Base-by-base conservation (phyloP, 2,888 invertebrate genomes). In the Ditula angustiorana region DNA sequence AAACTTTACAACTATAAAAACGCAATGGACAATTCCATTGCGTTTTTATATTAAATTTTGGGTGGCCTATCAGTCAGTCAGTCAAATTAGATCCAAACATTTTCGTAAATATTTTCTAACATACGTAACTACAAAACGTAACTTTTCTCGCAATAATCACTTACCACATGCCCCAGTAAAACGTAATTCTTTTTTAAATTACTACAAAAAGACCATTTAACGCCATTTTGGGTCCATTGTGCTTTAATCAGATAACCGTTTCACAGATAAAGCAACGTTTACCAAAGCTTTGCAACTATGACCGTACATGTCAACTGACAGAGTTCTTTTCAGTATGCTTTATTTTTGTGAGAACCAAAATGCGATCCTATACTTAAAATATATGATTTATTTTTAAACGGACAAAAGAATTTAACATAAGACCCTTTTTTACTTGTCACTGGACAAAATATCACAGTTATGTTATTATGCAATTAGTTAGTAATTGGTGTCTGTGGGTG, bases 401-500 rank as follows among this genome's bases (percentile, higher is more conserved):
- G 30, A 1, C 8, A 41, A 41, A 41, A 13, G 7, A 47, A 46
- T 23, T 24, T 49, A 21, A 26, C 26, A 7, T 49, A n/a, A n/a
- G 23, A 0, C 8, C 26, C n/a, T n/a, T 41, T 41, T 41, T 8
- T 1, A 19, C n/a, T n/a, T n/a, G 10, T 10, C 0, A 16, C 4
- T 4, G 10, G 19, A 19, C 16, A 8, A 16, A 0, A 8, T 19
- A 10, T 23, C 16, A 16, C 33, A 52, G 21, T 37, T 62, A 62
- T 35, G 49, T 56, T 30, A 35, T 56, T 56, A 49, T 49, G n/a
- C 37, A 63, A 52, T 52, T 52, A 58, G 23, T n/a, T 5, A 8
- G 11, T 63, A 63, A 63, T 63, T 58, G 58, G 44, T 13, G 24
- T 28, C 13, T 2, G 57, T 63, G 50, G 57, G 63, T 30, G 30